Conservation (phyloP, 1,140 invertebrate species). For the Apis mellifera region DNA sequence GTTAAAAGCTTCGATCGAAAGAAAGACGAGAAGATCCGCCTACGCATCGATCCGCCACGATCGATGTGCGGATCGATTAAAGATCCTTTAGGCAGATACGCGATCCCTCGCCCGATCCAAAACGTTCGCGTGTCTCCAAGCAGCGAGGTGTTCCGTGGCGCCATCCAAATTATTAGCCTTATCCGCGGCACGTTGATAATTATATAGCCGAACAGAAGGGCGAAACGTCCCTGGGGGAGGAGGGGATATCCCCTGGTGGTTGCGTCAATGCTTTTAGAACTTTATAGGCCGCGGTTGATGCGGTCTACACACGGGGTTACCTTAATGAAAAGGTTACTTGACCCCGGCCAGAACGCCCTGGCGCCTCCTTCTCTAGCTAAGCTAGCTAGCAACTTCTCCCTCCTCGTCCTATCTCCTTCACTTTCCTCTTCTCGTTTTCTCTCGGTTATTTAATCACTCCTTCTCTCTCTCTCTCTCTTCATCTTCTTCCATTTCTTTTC, state of each 20-base stretch:
- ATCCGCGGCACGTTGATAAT: conserved; percentile 72
- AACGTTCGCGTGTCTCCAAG: conserved; percentile 67
- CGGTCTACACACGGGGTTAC: conserved; percentile 71
- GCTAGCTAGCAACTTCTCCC: background rate
- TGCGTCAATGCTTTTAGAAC: conserved; percentile 77
- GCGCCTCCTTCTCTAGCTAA: conserved; percentile 74
- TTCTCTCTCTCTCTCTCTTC: background rate
- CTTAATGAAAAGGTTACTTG: conserved; percentile 81
- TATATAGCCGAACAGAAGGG: conserved; percentile 63
- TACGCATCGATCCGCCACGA: conserved; percentile 7
- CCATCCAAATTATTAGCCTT: conserved; percentile 77
- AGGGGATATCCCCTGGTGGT: conserved; percentile 45
- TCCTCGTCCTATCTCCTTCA: background rate
- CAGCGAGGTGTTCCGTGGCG: conserved; percentile 69
- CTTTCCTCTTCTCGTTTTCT: background rate
- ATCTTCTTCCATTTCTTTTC: too few species aligned
- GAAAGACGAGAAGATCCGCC: conserved; percentile 32
- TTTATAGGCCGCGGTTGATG: conserved; percentile 72
- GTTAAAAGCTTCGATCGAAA: background rate
- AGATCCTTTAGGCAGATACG: conserved; percentile 51
- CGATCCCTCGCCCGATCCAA: too few species aligned
- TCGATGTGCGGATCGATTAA: conserved; percentile 33
- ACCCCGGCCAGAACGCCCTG: conserved; percentile 79
- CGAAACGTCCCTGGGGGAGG: conserved; percentile 41
- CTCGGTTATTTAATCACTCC: background rate